A percentile compares a stretch with the other conserved stretches of the same genome.
Evolutionary conservation across 1,140 invertebrate genomes (phyloP).

Genomic region (Papilio xuthus): DNA sequence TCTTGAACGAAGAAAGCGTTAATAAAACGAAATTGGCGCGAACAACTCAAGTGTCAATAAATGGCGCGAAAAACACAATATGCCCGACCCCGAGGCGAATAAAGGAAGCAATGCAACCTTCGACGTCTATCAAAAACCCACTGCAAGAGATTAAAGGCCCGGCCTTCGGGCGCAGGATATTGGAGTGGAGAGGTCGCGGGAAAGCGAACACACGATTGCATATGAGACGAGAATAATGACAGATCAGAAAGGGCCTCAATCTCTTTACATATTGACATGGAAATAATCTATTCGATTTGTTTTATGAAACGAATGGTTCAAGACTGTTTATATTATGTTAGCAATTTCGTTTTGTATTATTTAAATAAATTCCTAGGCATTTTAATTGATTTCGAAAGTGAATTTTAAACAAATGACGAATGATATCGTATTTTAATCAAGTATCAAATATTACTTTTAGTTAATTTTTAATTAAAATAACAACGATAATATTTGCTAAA

Average conservation of each 20-base stretch:
- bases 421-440: too few relatives aligned
- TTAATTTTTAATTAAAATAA: too few relatives aligned
- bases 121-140: slow-evolving; percentile 22
- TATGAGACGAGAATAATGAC: slow-evolving; percentile 13
- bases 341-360: background rate
- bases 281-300: background rate
- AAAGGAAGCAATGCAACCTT: slow-evolving; percentile 30
- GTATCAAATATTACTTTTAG: too few relatives aligned
- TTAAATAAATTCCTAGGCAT: background rate
- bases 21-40: slow-evolving; percentile 22
- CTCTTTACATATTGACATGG: background rate
- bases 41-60: slow-evolving; percentile 21
- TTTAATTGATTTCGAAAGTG: too few relatives aligned
- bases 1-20: background rate
- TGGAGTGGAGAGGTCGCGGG: slow-evolving; percentile 3
- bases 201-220: slow-evolving; percentile 2
- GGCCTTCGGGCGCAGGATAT: slow-evolving; percentile 27
- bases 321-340: background rate
- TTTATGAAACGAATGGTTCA: background rate
- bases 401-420: background rate
- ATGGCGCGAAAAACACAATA: slow-evolving; percentile 32
- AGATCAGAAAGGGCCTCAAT: background rate
- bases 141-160: slow-evolving; percentile 28
- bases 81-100: slow-evolving; percentile 4
- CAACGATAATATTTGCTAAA: too few relatives aligned